Percentiles rank a stretch among this genome's conserved stretches.
These are phyloP conservation scores for Chrysochloris asiatica DNA, from an alignment of 2,113 vertebrate genomes.

Conservation along the genomic window DNA sequence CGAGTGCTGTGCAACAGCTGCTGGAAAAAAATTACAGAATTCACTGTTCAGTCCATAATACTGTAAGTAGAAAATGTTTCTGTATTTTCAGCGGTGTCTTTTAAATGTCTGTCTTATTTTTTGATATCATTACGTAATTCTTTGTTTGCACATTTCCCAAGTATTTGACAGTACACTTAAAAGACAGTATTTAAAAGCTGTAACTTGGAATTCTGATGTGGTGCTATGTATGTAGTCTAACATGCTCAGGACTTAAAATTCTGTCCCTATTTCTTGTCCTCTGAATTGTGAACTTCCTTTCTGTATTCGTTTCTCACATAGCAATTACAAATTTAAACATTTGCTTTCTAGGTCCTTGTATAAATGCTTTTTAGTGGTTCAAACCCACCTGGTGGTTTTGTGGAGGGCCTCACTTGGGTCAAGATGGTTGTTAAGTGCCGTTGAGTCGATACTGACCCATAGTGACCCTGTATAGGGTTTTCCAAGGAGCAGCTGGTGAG, in stretches of 20 bases:
- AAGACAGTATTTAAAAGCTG: neutral
- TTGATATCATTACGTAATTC: neutral
- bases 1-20: conserved; percentile 93
- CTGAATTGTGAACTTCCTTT: neutral
- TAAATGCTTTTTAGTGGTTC: neutral
- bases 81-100: conserved; percentile 5
- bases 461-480: too few species aligned
- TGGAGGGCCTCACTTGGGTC: too few species aligned
- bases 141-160: neutral
- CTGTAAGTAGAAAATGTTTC: conserved; percentile 84
- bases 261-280: neutral
- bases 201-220: neutral
- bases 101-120: neutral
- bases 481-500: too few species aligned
- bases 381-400: neutral
- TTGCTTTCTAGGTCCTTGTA: neutral
- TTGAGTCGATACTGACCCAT: too few species aligned
- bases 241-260: neutral
- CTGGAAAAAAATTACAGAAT: conserved; percentile 98
- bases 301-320: neutral
- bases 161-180: neutral
- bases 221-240: neutral
- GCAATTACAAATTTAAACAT: conserved; percentile 23
- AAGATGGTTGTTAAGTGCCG: neutral
- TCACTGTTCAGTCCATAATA: conserved; percentile 94